A percentile compares a stretch with the other conserved stretches of the same genome.
Evolutionary conservation across 2,797 vertebrate species (phyloP).

Genomic region (Megaceryle alcyon): DNA sequence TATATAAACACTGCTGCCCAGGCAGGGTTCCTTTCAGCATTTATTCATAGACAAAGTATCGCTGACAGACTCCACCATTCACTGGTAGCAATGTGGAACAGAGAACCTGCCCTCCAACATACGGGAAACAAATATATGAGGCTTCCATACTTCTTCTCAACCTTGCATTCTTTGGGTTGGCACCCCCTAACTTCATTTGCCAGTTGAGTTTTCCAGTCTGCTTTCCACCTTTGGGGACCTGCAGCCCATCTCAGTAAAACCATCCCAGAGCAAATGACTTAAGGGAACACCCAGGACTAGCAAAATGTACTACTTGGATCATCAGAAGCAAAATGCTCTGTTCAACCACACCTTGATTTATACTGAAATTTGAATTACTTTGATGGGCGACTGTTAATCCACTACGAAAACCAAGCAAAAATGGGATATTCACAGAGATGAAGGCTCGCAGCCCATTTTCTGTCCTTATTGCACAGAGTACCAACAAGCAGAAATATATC

Average conservation of each 20-base stretch:
- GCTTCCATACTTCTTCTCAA: neutral
- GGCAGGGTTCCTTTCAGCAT: neutral
- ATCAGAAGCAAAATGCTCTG: neutral
- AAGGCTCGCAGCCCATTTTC: neutral
- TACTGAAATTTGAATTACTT: neutral
- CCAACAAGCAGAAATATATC: neutral
- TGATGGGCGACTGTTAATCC: neutral
- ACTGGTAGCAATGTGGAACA: neutral
- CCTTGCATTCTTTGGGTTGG: neutral
- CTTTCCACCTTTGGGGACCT: neutral
- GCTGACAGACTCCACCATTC: neutral
- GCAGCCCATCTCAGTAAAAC: neutral
- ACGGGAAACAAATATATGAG: neutral
- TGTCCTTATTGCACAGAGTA: neutral
- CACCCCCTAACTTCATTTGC: neutral
- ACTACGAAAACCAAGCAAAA: neutral
- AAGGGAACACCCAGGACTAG: fast-evolving
- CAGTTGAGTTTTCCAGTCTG: neutral
- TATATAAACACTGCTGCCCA: neutral
- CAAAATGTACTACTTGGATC: neutral
- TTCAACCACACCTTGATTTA: neutral
- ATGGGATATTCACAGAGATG: neutral
- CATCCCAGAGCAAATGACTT: neutral
- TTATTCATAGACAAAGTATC: neutral
- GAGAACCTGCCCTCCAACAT: neutral